Conservation (phyloP, 2,797 vertebrate species). For the Strix occidentalis region DNA sequence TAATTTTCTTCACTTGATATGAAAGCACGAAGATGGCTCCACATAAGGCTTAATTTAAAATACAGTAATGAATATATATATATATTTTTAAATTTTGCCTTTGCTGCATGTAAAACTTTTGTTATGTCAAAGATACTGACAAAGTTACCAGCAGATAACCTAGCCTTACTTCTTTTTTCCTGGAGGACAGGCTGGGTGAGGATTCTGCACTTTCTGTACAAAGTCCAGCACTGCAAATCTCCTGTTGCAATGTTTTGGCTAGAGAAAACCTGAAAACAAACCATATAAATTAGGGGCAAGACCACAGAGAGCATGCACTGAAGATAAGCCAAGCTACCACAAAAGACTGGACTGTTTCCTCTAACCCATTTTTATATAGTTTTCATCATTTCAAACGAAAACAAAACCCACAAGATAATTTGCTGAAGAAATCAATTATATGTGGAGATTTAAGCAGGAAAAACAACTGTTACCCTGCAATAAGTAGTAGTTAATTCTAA, state of each 20-base stretch:
- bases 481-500: not conserved
- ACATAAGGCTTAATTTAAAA: not conserved
- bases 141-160: not conserved
- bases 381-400: not conserved
- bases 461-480: not conserved
- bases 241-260: not conserved
- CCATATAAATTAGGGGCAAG: not conserved
- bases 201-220: not conserved
- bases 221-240: not conserved
- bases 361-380: not conserved
- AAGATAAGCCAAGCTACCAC: not conserved
- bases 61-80: not conserved
- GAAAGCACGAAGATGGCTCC: not conserved
- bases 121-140: not conserved
- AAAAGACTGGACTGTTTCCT: not conserved
- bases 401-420: not conserved
- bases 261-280: not conserved
- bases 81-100: not conserved
- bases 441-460: not conserved
- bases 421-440: not conserved
- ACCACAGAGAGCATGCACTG: not conserved
- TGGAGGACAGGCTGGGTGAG: accelerated
- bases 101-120: not conserved
- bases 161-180: not conserved
- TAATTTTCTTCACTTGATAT: not conserved